phyloP scores from a whole-genome alignment of 2,888 invertebrate species.

The Tenthredo notha region DNA sequence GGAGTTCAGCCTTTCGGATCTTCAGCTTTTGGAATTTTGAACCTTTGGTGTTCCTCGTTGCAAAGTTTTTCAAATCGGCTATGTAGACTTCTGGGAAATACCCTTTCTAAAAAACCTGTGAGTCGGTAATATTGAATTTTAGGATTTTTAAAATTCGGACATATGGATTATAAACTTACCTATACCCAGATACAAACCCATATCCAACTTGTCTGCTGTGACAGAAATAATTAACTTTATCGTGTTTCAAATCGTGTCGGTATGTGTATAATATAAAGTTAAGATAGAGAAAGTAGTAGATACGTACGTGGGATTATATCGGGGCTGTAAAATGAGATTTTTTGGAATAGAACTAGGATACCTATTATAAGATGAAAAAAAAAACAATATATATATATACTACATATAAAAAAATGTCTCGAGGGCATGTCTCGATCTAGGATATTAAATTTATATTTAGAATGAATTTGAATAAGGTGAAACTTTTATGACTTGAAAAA shows the following conservation, averaged over 20 bases:
- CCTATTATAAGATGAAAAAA: background rate
- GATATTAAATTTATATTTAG: background rate
- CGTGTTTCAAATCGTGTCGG: background rate
- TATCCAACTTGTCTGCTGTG: background rate
- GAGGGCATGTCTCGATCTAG: background rate
- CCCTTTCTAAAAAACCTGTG: too few relatives aligned
- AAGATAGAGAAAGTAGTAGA: background rate
- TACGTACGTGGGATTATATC: background rate
- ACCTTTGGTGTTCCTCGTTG: too few relatives aligned
- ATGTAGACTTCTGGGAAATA: too few relatives aligned
- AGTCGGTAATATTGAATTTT: too few relatives aligned
- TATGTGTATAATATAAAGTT: background rate
- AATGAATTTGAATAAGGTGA: background rate
- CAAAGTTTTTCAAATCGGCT: too few relatives aligned
- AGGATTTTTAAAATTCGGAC: too few relatives aligned
- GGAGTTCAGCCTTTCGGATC: too few relatives aligned
- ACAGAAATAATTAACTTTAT: slow-evolving; percentile 6
- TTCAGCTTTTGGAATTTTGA: too few relatives aligned
- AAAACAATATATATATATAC: background rate
- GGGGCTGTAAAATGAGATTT: slow-evolving; percentile 11
- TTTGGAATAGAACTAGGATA: background rate
- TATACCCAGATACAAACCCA: background rate
- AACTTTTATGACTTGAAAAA: background rate
- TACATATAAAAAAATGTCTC: background rate
- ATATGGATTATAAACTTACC: background rate